These are phyloP conservation scores for Ennomos erosarius DNA, from an alignment of 2,888 invertebrate species.

Conservation along the genomic window DNA sequence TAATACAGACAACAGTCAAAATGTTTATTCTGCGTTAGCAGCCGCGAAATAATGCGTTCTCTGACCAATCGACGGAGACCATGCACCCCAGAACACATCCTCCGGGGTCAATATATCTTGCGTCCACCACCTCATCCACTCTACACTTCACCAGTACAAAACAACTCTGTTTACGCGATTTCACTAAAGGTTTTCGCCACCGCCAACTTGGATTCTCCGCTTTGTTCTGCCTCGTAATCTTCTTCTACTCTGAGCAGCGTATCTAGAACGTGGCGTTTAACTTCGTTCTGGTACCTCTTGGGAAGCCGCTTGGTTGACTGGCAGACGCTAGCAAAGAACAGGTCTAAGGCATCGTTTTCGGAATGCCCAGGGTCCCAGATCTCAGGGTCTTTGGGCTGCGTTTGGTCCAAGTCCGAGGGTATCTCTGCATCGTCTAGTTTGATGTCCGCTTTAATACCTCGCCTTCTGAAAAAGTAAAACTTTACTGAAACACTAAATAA, in stretches of 20 bases:
- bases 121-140: no score
- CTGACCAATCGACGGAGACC: no score
- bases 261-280: conserved; percentile 72
- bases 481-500: not conserved
- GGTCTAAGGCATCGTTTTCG: conserved; percentile 66
- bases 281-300: conserved; percentile 55
- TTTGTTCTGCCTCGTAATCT: conserved; percentile 56
- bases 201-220: conserved; percentile 10
- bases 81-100: no score
- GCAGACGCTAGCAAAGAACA: conserved; percentile 80
- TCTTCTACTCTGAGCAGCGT: conserved; percentile 69
- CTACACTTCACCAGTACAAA: no score
- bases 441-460: conserved; percentile 48
- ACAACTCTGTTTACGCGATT: not conserved
- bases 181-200: conserved; percentile 6
- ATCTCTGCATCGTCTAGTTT: conserved; percentile 62
- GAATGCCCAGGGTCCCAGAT: conserved; percentile 56
- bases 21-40: no score
- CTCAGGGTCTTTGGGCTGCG: conserved; percentile 38
- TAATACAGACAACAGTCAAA: no score
- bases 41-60: no score
- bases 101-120: no score
- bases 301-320: conserved; percentile 72
- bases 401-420: conserved; percentile 58
- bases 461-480: conserved; percentile 51